Conservation (phyloP, 1,140 invertebrate genomes). For the Drosophila equinoxialis region DNA sequence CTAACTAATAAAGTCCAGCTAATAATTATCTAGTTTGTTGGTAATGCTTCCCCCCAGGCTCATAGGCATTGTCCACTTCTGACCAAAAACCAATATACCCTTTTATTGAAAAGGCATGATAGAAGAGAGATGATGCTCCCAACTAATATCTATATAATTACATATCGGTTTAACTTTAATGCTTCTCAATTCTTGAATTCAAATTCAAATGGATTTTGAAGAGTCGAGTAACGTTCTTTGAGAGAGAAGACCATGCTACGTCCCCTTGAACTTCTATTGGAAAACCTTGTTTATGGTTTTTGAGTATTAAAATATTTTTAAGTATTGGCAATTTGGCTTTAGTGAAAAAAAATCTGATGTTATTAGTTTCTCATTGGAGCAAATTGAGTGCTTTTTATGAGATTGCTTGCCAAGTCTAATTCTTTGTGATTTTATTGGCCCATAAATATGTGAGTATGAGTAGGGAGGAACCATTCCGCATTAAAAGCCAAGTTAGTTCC, state of each 20-base stretch:
- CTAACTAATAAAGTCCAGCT: too few species aligned
- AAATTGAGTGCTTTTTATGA: constrained; percentile 42
- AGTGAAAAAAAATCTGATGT: constrained; percentile 33
- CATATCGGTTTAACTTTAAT: background rate
- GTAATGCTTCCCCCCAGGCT: too few species aligned
- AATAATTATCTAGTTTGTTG: too few species aligned
- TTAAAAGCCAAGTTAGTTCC: background rate
- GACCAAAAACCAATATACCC: too few species aligned
- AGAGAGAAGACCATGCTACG: too few species aligned
- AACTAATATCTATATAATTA: background rate
- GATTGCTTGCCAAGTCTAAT: constrained; percentile 57
- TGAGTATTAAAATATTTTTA: constrained; percentile 44
- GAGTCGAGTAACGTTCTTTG: background rate
- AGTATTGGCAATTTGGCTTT: constrained; percentile 52
- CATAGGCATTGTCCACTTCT: too few species aligned
- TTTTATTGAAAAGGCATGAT: too few species aligned
- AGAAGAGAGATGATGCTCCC: background rate
- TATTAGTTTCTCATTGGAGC: constrained; percentile 46
- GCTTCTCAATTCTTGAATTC: background rate
- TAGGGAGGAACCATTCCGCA: too few species aligned
- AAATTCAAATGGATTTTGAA: background rate
- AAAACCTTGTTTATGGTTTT: constrained; percentile 63
- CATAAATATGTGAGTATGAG: background rate
- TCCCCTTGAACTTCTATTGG: too few species aligned
- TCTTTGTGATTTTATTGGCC: constrained; percentile 34